phyloP scores from a whole-genome alignment of 2,797 vertebrate genomes.

The Arctocebus calabarensis region DNA sequence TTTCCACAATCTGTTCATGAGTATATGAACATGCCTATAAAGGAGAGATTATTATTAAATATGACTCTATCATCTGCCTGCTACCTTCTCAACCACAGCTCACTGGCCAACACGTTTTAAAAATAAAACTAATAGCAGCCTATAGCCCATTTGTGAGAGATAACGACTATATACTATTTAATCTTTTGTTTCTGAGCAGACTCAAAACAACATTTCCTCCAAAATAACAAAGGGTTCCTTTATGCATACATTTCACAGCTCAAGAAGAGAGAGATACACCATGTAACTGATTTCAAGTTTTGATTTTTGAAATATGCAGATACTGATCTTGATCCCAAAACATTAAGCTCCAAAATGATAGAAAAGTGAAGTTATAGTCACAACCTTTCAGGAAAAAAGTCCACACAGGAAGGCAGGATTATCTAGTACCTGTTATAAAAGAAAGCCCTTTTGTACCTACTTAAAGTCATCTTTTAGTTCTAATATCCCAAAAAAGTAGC shows the following conservation, averaged over 20 bases:
- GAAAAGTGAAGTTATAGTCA: not conserved
- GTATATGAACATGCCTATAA: conserved; percentile 96
- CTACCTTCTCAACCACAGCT: not conserved
- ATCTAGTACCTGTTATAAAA: not conserved
- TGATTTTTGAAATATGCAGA: conserved; percentile 55
- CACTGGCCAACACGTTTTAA: not conserved
- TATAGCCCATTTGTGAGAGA: conserved; percentile 28
- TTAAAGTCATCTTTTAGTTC: conserved; percentile 24
- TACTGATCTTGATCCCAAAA: conserved; percentile 49
- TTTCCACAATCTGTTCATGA: conserved; percentile 98
- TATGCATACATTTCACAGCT: not conserved
- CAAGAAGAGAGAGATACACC: not conserved
- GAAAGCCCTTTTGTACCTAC: conserved; percentile 18
- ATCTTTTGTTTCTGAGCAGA: conserved; percentile 27
- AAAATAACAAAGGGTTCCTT: conserved; percentile 38
- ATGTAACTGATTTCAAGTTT: conserved; percentile 25
- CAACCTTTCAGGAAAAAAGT: conserved; percentile 28
- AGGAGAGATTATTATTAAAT: conserved; percentile 44
- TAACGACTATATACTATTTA: conserved; percentile 1
- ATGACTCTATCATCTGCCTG: not conserved
- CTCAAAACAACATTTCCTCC: conserved; percentile 37
- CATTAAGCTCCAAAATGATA: conserved; percentile 27
- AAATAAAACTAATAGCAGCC: conserved; percentile 13
- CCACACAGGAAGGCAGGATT: not conserved
- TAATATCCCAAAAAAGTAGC: not conserved